Base-by-base conservation (phyloP, 2,113 vertebrate genomes). In the Zapus hudsonius region DNA sequence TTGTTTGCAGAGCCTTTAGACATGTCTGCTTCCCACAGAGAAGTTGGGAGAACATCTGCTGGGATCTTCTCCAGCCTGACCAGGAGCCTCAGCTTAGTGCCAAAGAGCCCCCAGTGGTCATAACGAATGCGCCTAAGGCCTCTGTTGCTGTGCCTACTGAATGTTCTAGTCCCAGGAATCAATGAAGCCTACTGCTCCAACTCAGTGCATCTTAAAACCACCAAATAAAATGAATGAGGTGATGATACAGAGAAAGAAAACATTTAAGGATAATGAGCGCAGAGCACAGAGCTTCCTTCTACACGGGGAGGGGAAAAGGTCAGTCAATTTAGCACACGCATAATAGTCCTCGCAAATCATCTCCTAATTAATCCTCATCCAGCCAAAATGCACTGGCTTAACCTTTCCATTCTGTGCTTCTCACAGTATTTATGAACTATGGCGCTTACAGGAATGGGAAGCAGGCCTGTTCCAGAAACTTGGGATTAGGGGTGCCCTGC, bases 241-340 rank as follows among this genome's bases (percentile, higher is more conserved):
- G 95, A 95, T 96, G 95, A 97, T 95, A 96, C 96, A 96, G 96
- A 97, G 96, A 97, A 97, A 89, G 93, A 96, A 98, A 97, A 96
- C 95, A 96, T 97, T 96, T 97, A 95, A 96, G 91, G 96, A 95
- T 97, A 97, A 97, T 97, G 96, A 97, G 95, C 95, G 84, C 47
- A 80, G 66, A 96, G 86, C 94, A 93, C 81, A 89, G 81, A 95
- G 92, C 80, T 96, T 96, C 93, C 75, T 96, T 94, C 96, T 92
- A 75, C 70, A 90, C 76, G 31, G 29, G 69, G 57, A 38, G 22
- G n/a, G 87, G 66, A 47, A 96, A 97, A 97, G 96, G 96, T 97
- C 97, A 96, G 96, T 95, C 95, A 96, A 96, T 96, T 95, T 90
- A 95, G 94, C 93, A 94, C 89, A 94, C 73, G 79, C 59, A 63